Percentiles rank a stretch among this genome's conserved stretches.
Conservation (phyloP, 2,113 vertebrate genomes). For the Pseudorhombus dupliciocellatus region DNA sequence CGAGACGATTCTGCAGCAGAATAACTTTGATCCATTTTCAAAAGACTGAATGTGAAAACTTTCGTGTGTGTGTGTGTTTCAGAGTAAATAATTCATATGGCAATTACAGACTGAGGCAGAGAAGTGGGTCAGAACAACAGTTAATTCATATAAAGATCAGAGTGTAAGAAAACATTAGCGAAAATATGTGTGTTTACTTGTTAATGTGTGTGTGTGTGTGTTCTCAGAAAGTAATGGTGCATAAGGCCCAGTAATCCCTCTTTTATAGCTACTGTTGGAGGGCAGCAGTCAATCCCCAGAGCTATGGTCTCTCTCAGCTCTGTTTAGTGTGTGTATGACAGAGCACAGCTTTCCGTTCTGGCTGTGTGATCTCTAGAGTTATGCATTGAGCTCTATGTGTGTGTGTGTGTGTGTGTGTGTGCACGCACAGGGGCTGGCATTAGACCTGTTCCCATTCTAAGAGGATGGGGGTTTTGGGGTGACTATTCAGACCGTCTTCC, state of each 20-base stretch:
- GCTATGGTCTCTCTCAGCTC: slow-evolving; percentile 10
- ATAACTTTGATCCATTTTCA: slow-evolving; percentile 16
- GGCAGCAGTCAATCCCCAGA: slow-evolving; percentile 44
- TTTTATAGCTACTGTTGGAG: slow-evolving; percentile 54
- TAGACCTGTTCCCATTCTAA: slow-evolving; percentile 41
- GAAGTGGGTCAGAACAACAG: slow-evolving; percentile 65
- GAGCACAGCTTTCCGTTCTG: slow-evolving; percentile 24
- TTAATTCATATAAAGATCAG: slow-evolving; percentile 30
- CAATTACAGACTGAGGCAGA: slow-evolving; percentile 37
- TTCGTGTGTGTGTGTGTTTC: slow-evolving; percentile 4
- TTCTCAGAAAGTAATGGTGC: neutral
- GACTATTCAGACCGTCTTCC: slow-evolving; percentile 24
- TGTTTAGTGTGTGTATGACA: slow-evolving; percentile 33
- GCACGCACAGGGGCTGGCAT: slow-evolving; percentile 10
- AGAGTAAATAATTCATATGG: slow-evolving; percentile 59
- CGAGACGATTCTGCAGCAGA: slow-evolving; percentile 19
- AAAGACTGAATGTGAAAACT: slow-evolving; percentile 6
- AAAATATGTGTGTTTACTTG: neutral
- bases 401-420: slow-evolving; percentile 45
- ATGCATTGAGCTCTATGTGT: slow-evolving; percentile 7
- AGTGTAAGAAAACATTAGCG: neutral
- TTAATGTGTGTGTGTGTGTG: neutral
- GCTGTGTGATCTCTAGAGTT: slow-evolving; percentile 37
- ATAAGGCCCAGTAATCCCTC: slow-evolving; percentile 47
- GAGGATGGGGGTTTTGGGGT: slow-evolving; percentile 26